phyloP scores from a whole-genome alignment of 2,888 invertebrate genomes.

The Napeogenes sylphis region DNA sequence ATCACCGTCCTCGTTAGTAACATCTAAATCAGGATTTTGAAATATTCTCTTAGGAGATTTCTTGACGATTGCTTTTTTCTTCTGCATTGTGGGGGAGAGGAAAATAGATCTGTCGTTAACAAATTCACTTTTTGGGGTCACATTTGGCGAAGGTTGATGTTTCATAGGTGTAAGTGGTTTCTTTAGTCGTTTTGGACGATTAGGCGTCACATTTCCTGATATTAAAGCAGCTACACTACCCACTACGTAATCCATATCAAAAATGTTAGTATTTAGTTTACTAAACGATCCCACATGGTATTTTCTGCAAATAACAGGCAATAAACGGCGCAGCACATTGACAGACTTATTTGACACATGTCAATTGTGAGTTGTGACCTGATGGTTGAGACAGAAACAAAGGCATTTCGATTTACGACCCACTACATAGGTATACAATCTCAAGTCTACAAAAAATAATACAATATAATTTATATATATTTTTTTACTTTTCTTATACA shows the following conservation, averaged over 20 bases:
- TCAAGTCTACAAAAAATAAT: no score
- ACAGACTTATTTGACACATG: slow-evolving; percentile 12
- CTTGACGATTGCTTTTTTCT: slow-evolving; percentile 68
- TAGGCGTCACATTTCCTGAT: slow-evolving; percentile 76
- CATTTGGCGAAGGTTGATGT: slow-evolving; percentile 65
- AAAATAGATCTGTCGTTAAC: slow-evolving; percentile 66
- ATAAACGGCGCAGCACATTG: slow-evolving; percentile 1
- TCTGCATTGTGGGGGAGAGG: slow-evolving; percentile 64
- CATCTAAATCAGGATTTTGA: slow-evolving; percentile 58
- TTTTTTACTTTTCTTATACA: neutral
- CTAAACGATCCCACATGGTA: slow-evolving; percentile 45
- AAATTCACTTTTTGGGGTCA: slow-evolving; percentile 67
- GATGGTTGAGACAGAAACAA: slow-evolving; percentile 10
- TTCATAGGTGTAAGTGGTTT: slow-evolving; percentile 67
- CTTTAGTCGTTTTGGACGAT: slow-evolving; percentile 65
- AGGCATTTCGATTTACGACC: neutral
- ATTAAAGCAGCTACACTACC: slow-evolving; percentile 79
- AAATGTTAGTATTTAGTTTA: slow-evolving; percentile 6
- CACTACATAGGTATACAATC: no score
- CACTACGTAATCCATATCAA: slow-evolving; percentile 70
- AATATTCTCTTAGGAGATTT: slow-evolving; percentile 73
- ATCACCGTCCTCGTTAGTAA: slow-evolving; percentile 43
- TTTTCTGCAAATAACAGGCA: slow-evolving; percentile 27
- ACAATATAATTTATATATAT: no score
- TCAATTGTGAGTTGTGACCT: slow-evolving; percentile 17